Percentiles rank a stretch among this genome's conserved stretches.
phyloP scores from a whole-genome alignment of 2,113 vertebrate genomes.

The Cyrtonyx montezumae region DNA sequence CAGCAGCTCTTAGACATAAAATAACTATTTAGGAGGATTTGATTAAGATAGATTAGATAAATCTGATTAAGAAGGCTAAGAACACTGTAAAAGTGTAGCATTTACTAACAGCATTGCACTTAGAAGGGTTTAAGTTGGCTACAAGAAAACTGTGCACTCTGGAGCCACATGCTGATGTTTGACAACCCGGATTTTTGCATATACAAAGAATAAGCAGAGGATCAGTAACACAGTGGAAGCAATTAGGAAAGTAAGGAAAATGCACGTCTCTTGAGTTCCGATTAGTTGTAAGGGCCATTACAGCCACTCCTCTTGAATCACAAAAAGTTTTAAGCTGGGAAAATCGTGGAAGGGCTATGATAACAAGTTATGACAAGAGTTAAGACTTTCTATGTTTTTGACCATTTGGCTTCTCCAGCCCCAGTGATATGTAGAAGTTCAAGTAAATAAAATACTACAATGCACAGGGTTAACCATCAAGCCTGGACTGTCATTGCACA shows the following conservation, averaged over 20 bases:
- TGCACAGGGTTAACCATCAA: not conserved
- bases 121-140: not conserved
- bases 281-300: not conserved
- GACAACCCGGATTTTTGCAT: not conserved
- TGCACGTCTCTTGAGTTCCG: not conserved
- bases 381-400: not conserved
- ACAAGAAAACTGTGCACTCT: not conserved
- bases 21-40: not conserved
- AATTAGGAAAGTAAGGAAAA: not conserved
- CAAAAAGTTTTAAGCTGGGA: not conserved
- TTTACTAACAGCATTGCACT: not conserved
- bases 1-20: not conserved
- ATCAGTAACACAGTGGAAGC: not conserved
- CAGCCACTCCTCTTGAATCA: not conserved
- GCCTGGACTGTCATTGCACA: not conserved
- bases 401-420: not conserved
- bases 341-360: rapidly evolving
- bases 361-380: not conserved
- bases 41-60: not conserved
- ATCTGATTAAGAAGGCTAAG: not conserved
- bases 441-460: not conserved
- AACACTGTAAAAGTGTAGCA: not conserved
- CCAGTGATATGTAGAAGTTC: rapidly evolving
- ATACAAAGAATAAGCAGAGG: not conserved
- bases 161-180: not conserved